A percentile compares a stretch with the other conserved stretches of the same genome.
Conservation (phyloP, 2,797 vertebrate species). For the Macropodus opercularis region DNA sequence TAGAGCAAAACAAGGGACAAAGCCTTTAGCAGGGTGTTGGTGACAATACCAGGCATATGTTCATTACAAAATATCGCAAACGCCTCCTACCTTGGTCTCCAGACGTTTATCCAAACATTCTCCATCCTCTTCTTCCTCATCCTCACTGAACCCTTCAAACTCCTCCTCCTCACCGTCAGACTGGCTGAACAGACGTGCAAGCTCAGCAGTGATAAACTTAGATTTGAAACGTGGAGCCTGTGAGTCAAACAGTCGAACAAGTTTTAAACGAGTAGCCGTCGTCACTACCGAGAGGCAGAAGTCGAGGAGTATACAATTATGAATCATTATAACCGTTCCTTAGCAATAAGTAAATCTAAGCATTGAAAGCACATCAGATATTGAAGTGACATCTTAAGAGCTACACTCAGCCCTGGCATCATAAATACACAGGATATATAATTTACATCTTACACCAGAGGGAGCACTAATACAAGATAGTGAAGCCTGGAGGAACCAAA, state of each 20-base stretch:
- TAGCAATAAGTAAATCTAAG: too few species aligned
- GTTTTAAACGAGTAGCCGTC: not conserved
- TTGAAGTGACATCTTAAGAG: not conserved
- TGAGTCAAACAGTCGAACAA: conserved; percentile 21
- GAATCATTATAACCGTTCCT: too few species aligned
- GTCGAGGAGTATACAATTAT: too few species aligned
- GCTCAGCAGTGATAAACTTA: conserved; percentile 85
- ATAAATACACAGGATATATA: not conserved
- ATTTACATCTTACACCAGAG: conserved; percentile 29
- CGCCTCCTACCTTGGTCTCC: conserved; percentile 68
- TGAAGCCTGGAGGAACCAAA: not conserved
- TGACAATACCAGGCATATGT: not conserved
- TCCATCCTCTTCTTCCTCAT: conserved; percentile 65
- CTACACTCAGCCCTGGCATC: not conserved
- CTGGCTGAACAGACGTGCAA: conserved; percentile 88
- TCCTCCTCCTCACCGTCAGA: conserved; percentile 88
- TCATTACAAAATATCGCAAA: not conserved
- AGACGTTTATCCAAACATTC: conserved; percentile 35
- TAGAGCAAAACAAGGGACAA: conserved; percentile 45
- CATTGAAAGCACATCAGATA: not conserved
- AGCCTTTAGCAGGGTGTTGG: not conserved
- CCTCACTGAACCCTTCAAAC: conserved; percentile 88
- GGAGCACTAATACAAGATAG: conserved; percentile 14
- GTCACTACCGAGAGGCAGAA: not conserved
- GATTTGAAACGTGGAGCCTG: conserved; percentile 82